Conservation (phyloP, 2,113 vertebrate species). For the Albula goreensis region DNA sequence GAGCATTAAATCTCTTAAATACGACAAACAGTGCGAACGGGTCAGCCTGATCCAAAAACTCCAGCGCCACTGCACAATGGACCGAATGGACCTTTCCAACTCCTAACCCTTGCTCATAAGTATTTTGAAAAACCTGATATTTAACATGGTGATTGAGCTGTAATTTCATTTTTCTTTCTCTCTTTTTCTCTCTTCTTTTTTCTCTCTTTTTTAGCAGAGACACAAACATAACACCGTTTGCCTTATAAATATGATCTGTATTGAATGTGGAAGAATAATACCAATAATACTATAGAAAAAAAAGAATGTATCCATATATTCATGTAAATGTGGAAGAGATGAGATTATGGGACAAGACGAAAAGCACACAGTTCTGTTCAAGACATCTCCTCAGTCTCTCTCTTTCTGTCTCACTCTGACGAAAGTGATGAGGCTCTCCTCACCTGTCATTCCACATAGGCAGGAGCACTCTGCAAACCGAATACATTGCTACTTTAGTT, state of each 20-base stretch:
- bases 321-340: neutral
- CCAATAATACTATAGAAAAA: neutral
- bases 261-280: neutral
- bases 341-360: constrained; percentile 7
- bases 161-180: too few species aligned
- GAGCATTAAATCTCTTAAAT: constrained; percentile 3
- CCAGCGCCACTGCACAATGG: neutral
- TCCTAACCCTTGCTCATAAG: too few species aligned
- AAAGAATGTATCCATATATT: neutral
- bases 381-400: neutral
- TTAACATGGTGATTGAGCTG: too few species aligned
- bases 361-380: neutral
- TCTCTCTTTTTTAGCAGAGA: neutral
- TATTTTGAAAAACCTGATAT: too few species aligned
- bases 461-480: neutral
- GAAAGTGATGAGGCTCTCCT: neutral
- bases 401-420: neutral
- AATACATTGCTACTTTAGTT: neutral
- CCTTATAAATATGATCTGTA: neutral
- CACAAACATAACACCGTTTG: neutral
- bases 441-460: neutral
- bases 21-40: neutral
- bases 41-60: neutral
- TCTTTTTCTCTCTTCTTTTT: too few species aligned
- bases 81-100: neutral